A percentile compares a stretch with the other conserved stretches of the same genome.
These are phyloP conservation scores for Beroe forskalii DNA, from an alignment of 37 sponge, comb jelly and placozoan genomes.

Conservation along the genomic window DNA sequence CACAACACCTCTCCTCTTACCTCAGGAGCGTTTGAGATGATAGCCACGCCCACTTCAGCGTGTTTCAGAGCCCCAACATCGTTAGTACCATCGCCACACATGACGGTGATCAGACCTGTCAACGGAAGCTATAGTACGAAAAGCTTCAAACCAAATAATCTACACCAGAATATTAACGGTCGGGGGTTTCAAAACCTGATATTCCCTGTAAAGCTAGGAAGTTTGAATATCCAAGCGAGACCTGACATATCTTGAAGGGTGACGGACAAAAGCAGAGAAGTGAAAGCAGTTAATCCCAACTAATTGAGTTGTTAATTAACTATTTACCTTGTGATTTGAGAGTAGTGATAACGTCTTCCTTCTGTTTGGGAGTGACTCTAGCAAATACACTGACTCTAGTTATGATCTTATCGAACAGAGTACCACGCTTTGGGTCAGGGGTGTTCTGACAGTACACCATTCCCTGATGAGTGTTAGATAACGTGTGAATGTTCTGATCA, in stretches of 20 bases:
- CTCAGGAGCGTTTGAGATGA: conserved; percentile 61
- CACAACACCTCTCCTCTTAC: not conserved
- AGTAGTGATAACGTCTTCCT: conserved; percentile 68
- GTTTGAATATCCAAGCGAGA: too few species aligned
- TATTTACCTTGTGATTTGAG: conserved; percentile 46
- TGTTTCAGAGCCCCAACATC: conserved; percentile 99
- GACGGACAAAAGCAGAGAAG: too few species aligned
- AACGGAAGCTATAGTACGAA: too few species aligned
- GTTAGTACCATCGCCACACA: conserved; percentile 99
- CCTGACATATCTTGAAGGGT: too few species aligned
- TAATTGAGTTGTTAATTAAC: too few species aligned
- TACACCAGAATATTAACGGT: too few species aligned
- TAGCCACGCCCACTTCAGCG: conserved; percentile 89
- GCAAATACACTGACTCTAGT: conserved; percentile 88
- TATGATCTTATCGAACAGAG: conserved; percentile 68
- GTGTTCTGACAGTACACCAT: conserved; percentile 64
- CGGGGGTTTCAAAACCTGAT: too few species aligned
- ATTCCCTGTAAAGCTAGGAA: too few species aligned
- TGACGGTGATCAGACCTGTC: conserved; percentile 75
- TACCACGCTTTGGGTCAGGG: not conserved
- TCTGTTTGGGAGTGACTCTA: conserved; percentile 94
- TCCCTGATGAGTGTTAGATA: too few species aligned
- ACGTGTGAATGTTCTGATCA: too few species aligned
- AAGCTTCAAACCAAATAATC: too few species aligned
- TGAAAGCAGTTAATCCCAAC: too few species aligned